Conservation (phyloP, 1,140 invertebrate species). For the Drosophila virilis region DNA sequence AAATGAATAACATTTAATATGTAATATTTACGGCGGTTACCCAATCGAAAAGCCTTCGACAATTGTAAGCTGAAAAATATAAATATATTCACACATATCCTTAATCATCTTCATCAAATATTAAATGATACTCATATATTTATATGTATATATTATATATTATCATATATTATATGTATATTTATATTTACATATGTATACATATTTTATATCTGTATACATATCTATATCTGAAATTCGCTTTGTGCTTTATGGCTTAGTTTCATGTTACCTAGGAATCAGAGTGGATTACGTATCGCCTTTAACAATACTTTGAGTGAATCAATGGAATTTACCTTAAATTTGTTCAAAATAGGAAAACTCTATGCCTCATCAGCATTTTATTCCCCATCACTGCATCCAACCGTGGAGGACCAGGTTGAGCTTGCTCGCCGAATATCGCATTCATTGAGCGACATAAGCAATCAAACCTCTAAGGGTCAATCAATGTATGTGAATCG, state of each 20-base stretch:
- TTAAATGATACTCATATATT: not conserved
- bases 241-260: not conserved
- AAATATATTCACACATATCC: not conserved
- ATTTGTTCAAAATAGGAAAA: conserved; percentile 88
- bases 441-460: conserved; percentile 95
- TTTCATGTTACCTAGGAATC: not conserved
- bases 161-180: too few relatives aligned
- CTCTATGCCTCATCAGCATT: conserved; percentile 97
- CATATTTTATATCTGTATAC: too few relatives aligned
- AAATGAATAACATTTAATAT: conserved; percentile 4
- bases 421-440: conserved; percentile 95
- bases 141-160: too few relatives aligned
- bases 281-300: conserved; percentile 69
- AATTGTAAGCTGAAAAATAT: not conserved
- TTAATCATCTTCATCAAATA: not conserved
- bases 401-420: conserved; percentile 97
- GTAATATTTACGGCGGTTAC: not conserved
- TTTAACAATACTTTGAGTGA: conserved; percentile 5
- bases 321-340: conserved; percentile 30
- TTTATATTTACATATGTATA: too few relatives aligned
- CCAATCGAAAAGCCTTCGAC: conserved; percentile 9
- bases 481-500: conserved; percentile 98
- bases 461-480: conserved; percentile 95
- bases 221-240: not conserved
- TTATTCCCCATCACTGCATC: conserved; percentile 94